phyloP scores from a whole-genome alignment of 1,140 invertebrate species.

The Cecropterus lyciades region DNA sequence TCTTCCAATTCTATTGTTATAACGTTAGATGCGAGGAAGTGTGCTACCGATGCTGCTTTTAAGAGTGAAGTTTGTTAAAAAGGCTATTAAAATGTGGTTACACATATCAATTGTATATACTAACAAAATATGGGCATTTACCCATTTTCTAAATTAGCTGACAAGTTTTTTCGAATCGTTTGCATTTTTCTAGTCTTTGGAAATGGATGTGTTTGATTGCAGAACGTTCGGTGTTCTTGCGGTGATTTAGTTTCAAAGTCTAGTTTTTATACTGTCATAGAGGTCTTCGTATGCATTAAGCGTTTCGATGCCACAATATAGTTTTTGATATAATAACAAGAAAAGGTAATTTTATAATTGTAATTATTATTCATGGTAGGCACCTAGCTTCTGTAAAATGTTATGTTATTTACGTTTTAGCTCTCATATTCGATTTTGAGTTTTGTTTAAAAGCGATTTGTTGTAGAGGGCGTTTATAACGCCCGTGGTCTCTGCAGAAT shows the following conservation, averaged over 20 bases:
- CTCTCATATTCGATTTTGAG: slow-evolving; percentile 36
- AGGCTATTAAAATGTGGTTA: slow-evolving; percentile 34
- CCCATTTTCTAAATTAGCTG: slow-evolving; percentile 44
- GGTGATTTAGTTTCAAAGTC: slow-evolving; percentile 37
- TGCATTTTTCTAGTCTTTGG: slow-evolving; percentile 82
- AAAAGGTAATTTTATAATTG: slow-evolving; percentile 23
- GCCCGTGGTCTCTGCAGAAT: slow-evolving; percentile 45
- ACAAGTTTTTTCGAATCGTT: slow-evolving; percentile 64
- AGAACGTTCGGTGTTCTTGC: slow-evolving; percentile 51
- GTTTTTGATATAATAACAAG: slow-evolving; percentile 35
- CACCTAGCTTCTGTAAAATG: slow-evolving; percentile 20
- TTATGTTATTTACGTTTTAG: slow-evolving; percentile 24
- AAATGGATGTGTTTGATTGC: slow-evolving; percentile 61
- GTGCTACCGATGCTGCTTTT: slow-evolving; percentile 28
- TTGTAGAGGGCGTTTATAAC: slow-evolving; percentile 34
- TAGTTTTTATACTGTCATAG: slow-evolving; percentile 23
- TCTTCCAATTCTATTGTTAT: slow-evolving; percentile 25
- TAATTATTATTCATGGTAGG: slow-evolving; percentile 23
- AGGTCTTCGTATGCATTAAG: background rate
- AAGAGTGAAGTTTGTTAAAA: slow-evolving; percentile 19
- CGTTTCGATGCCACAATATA: background rate
- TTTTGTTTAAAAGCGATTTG: slow-evolving; percentile 37
- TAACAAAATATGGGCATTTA: slow-evolving; percentile 50
- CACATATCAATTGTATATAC: slow-evolving; percentile 70
- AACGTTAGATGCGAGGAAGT: slow-evolving; percentile 17